Evolutionary conservation across 2,113 vertebrate species (phyloP).

Genomic region (Alligator mississippiensis): DNA sequence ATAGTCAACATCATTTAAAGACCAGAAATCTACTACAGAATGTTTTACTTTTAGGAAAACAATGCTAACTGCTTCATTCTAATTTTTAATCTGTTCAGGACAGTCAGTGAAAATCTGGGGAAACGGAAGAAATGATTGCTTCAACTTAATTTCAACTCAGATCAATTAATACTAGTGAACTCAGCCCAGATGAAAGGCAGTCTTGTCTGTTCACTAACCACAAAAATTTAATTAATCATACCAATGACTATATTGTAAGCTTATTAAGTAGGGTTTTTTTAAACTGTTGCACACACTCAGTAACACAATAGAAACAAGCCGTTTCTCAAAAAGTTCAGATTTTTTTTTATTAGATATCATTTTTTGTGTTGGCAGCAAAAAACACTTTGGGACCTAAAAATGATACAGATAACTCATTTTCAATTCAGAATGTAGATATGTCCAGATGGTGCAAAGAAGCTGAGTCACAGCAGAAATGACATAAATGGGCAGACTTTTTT

Average conservation of each 20-base stretch:
- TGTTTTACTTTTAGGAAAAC: constrained; percentile 29
- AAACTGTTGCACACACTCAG: background rate
- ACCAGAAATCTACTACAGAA: constrained; percentile 16
- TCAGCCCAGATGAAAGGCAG: background rate
- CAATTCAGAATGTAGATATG: constrained; percentile 19
- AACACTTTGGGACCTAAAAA: background rate
- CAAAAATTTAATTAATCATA: background rate
- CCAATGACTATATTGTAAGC: background rate
- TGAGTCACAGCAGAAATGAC: background rate
- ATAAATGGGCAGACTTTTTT: background rate
- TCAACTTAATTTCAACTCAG: background rate
- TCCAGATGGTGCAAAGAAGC: background rate
- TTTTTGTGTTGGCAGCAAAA: constrained; percentile 4
- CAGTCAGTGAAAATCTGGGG: background rate
- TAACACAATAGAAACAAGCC: background rate
- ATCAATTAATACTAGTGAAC: background rate
- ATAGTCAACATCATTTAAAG: background rate
- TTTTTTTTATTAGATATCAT: background rate
- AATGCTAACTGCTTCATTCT: background rate
- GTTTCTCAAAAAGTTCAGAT: background rate
- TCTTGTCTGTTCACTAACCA: constrained; percentile 4
- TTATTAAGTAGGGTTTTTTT: background rate
- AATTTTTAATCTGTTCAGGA: constrained; percentile 20
- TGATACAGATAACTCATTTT: background rate
- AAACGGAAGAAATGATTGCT: constrained; percentile 27